Percentiles rank a stretch among this genome's conserved stretches.
These are phyloP conservation scores for Heliconius himera DNA, from an alignment of 1,140 invertebrate species.

Conservation along the genomic window DNA sequence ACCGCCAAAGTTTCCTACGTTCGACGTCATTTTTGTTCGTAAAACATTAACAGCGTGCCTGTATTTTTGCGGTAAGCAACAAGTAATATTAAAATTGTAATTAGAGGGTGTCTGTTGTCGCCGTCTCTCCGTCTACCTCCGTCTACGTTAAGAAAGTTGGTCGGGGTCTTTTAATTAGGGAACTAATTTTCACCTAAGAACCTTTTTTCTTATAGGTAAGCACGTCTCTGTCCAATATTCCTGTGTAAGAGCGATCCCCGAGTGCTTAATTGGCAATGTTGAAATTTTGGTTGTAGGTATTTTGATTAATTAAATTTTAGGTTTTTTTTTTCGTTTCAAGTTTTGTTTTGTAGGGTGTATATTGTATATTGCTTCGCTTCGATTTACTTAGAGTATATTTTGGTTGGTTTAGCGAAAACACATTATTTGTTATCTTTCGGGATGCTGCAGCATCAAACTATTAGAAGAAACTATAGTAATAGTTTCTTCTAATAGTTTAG, in stretches of 20 bases:
- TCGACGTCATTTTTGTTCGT: conserved; percentile 52
- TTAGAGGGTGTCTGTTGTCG: conserved; percentile 26
- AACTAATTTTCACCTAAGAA: conserved; percentile 17
- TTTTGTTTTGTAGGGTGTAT: too few species aligned
- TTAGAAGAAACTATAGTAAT: too few species aligned
- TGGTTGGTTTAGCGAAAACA: too few species aligned
- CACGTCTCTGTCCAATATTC: neutral
- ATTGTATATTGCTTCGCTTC: too few species aligned
- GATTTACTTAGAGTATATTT: too few species aligned
- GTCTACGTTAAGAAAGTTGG: neutral
- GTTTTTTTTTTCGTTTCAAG: neutral
- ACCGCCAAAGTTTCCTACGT: conserved; percentile 40
- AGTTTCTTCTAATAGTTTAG: too few species aligned
- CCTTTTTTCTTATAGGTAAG: neutral
- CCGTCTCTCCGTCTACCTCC: conserved; percentile 10
- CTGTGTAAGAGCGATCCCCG: neutral
- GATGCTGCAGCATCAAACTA: too few species aligned
- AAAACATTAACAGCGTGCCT: conserved; percentile 52
- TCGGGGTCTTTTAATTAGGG: conserved; percentile 31
- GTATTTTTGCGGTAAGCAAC: conserved; percentile 53
- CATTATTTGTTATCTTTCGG: too few species aligned
- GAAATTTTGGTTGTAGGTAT: neutral
- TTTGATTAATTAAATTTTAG: neutral
- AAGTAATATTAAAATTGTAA: conserved; percentile 55
- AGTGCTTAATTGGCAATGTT: conserved; percentile 7